Conservation (phyloP, 2,797 vertebrate genomes). For the Phoebastria nigripes region DNA sequence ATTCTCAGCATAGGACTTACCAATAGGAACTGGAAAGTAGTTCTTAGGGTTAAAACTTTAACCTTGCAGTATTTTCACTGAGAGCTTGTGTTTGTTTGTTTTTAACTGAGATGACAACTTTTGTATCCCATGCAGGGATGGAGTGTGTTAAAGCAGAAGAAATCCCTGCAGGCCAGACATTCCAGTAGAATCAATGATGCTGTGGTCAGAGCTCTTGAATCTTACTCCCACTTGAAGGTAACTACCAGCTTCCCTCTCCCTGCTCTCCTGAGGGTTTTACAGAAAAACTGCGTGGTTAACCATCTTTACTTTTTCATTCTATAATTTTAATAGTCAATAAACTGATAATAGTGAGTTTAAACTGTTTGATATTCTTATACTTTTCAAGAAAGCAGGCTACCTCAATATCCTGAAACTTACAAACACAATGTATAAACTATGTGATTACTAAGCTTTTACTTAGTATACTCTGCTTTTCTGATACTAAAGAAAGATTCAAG, state of each 20-base stretch:
- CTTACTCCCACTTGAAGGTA: background rate
- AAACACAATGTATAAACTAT: background rate
- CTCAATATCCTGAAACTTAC: background rate
- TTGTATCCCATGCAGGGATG: background rate
- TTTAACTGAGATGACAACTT: background rate
- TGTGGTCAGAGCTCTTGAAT: background rate
- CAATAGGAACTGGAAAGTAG: background rate
- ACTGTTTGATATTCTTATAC: background rate
- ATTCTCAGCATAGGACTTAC: background rate
- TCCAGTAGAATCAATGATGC: background rate
- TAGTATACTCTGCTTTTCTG: background rate
- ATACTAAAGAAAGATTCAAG: background rate
- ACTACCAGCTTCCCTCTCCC: background rate
- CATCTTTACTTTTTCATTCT: background rate
- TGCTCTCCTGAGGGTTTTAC: background rate
- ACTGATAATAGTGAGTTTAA: background rate
- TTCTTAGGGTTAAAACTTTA: background rate
- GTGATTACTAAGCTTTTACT: background rate
- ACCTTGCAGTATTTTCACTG: background rate
- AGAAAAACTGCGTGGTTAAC: background rate
- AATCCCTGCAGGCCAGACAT: background rate
- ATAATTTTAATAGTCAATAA: background rate
- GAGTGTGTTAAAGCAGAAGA: background rate
- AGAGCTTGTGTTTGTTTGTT: background rate
- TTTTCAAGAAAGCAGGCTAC: background rate